Conservation (phyloP, 1,140 invertebrate genomes). For the Aphelinus certus region DNA sequence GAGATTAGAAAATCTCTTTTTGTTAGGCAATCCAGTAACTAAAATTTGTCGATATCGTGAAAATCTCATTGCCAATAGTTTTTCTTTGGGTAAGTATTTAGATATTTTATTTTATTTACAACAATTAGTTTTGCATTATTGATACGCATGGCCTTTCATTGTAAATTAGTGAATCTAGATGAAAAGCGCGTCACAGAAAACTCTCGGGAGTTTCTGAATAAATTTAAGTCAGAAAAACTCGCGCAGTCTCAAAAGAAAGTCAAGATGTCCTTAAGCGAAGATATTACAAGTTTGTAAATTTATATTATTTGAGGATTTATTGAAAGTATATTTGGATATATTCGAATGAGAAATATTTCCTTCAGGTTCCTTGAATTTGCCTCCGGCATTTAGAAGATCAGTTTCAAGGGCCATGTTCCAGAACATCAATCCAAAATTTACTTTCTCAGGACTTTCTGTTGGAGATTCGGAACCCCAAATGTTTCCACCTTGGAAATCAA, state of each 20-base stretch:
- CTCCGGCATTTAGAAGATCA: slow-evolving; percentile 59
- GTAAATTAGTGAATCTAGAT: slow-evolving; percentile 57
- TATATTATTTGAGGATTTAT: slow-evolving; percentile 19
- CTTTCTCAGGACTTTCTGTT: slow-evolving; percentile 48
- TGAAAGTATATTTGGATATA: neutral
- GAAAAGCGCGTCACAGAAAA: slow-evolving; percentile 63
- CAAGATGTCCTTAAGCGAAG: slow-evolving; percentile 53
- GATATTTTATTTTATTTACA: neutral
- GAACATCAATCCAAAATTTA: slow-evolving; percentile 52
- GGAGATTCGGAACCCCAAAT: slow-evolving; percentile 48
- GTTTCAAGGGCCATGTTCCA: slow-evolving; percentile 60
- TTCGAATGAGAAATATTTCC: slow-evolving; percentile 6
- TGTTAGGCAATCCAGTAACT: slow-evolving; percentile 72
- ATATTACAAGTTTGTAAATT: slow-evolving; percentile 57
- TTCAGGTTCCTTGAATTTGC: slow-evolving; percentile 59
- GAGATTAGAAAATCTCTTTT: slow-evolving; percentile 66
- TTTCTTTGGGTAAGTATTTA: slow-evolving; percentile 64
- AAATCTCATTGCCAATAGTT: slow-evolving; percentile 71
- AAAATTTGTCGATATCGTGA: slow-evolving; percentile 71
- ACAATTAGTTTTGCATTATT: neutral
- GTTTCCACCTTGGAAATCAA: slow-evolving; percentile 57
- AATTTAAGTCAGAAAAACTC: slow-evolving; percentile 62
- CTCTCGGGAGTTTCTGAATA: slow-evolving; percentile 65
- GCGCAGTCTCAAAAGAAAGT: slow-evolving; percentile 44
- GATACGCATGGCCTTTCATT: neutral